Percentiles rank a stretch among this genome's conserved stretches.
Evolutionary conservation across 2,888 invertebrate genomes (phyloP).

Genomic region (Eupithecia exiguata): DNA sequence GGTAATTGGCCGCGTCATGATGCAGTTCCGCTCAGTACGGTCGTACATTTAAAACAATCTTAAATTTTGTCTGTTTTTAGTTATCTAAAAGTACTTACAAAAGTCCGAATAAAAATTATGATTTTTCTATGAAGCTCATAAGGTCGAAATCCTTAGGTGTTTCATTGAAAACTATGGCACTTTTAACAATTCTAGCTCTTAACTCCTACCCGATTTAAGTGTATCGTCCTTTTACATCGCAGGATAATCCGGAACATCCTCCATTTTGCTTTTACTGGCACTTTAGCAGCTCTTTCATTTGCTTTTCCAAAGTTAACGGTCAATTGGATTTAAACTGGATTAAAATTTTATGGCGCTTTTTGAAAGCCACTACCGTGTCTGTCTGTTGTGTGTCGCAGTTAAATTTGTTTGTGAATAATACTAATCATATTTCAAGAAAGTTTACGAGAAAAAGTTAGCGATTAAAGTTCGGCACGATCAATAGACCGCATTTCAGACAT

Average conservation of each 20-base stretch:
- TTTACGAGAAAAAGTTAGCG: background rate
- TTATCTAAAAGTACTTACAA: too few species aligned
- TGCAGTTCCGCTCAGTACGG: too few species aligned
- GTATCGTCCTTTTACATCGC: conserved; percentile 41
- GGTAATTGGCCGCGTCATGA: too few species aligned
- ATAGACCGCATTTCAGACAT: conserved; percentile 25
- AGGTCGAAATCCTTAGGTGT: too few species aligned
- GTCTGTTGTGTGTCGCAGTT: background rate
- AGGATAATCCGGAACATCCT: conserved; percentile 46
- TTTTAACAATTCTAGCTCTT: background rate
- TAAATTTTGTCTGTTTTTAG: too few species aligned
- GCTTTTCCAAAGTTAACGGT: conserved; percentile 33
- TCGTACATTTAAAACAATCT: too few species aligned
- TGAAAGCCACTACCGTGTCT: background rate
- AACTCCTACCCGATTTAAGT: conserved; percentile 17
- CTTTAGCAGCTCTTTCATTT: conserved; percentile 44
- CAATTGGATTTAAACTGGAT: conserved; percentile 36
- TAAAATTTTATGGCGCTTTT: background rate
- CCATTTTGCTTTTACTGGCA: conserved; percentile 44
- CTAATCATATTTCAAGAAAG: background rate
- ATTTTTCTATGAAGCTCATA: too few species aligned
- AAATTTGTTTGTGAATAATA: background rate
- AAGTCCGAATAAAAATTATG: too few species aligned
- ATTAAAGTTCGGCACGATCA: conserved; percentile 27
- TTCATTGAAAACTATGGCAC: background rate